Evolutionary conservation across 2,113 vertebrate species (phyloP).

Genomic region (Scomber japonicus): DNA sequence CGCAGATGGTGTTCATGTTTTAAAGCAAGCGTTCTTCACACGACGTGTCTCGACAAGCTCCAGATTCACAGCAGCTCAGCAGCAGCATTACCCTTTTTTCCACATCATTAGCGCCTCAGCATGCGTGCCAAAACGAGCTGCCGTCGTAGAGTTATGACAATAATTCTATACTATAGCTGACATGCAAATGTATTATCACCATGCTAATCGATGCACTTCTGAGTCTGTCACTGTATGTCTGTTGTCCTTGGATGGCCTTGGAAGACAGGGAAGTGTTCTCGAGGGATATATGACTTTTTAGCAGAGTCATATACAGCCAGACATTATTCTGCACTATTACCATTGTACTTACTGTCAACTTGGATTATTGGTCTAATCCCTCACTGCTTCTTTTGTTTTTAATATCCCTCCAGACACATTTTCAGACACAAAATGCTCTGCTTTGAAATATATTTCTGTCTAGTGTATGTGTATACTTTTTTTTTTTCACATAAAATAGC

Average conservation of each 20-base stretch:
- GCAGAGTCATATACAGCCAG: conserved; percentile 4
- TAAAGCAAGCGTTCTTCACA: conserved; percentile 45
- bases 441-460: not conserved
- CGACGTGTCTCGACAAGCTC: conserved; percentile 62
- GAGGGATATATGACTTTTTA: conserved; percentile 2
- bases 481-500: not conserved
- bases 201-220: conserved; percentile 10
- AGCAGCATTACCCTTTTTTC: conserved; percentile 38
- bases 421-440: not conserved
- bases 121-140: not conserved
- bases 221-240: conserved; percentile 7
- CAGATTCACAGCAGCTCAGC: conserved; percentile 54
- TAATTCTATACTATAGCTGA: conserved; percentile 11
- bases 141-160: conserved; percentile 16
- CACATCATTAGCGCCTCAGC: conserved; percentile 63
- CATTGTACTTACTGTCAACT: conserved; percentile 48
- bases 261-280: not conserved
- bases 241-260: conserved; percentile 44
- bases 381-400: conserved; percentile 22
- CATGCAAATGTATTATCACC: conserved; percentile 14
- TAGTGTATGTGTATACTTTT: not conserved
- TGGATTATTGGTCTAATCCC: conserved; percentile 47
- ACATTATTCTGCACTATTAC: conserved; percentile 12
- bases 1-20: conserved; percentile 62
- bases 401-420: conserved; percentile 20